A percentile compares a stretch with the other conserved stretches of the same genome.
These are phyloP conservation scores for Frieseomelitta varia DNA, from an alignment of 1,140 invertebrate species.

Conservation along the genomic window DNA sequence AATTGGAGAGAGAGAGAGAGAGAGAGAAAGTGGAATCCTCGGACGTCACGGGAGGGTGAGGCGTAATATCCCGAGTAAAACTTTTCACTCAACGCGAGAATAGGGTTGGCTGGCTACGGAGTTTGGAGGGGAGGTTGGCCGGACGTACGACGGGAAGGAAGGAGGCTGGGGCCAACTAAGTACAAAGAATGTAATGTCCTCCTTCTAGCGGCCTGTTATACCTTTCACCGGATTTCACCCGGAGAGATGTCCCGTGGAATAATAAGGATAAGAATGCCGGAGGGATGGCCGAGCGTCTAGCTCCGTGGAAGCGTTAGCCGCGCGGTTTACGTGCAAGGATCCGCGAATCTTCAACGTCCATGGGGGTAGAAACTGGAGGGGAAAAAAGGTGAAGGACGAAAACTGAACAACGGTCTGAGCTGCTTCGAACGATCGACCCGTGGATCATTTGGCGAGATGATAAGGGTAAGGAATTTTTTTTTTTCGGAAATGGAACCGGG, in stretches of 20 bases:
- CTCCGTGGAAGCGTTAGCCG: neutral
- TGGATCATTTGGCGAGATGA: neutral
- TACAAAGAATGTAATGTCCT: constrained; percentile 76
- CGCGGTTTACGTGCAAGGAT: constrained; percentile 27
- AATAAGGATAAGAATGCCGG: constrained; percentile 69
- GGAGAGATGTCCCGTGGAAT: constrained; percentile 70
- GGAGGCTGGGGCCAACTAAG: constrained; percentile 62
- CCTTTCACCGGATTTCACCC: constrained; percentile 73
- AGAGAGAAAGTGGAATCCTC: constrained; percentile 60
- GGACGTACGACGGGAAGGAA: constrained; percentile 37
- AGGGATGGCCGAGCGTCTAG: constrained; percentile 17
- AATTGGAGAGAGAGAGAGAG: constrained; percentile 32
- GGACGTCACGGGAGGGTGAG: constrained; percentile 67
- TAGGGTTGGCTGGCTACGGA: constrained; percentile 59
- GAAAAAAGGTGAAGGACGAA: no score
- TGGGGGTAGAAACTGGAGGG: neutral
- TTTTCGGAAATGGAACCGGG: neutral
- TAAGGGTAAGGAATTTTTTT: neutral
- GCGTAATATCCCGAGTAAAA: constrained; percentile 81
- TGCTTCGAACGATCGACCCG: constrained; percentile 2
- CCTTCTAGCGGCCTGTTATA: constrained; percentile 60
- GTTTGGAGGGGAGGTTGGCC: constrained; percentile 53
- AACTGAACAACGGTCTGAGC: neutral
- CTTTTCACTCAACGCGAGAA: constrained; percentile 81
- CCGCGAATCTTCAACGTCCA: constrained; percentile 8